Conservation (phyloP, 1,140 invertebrate species). For the Linepithema humile region DNA sequence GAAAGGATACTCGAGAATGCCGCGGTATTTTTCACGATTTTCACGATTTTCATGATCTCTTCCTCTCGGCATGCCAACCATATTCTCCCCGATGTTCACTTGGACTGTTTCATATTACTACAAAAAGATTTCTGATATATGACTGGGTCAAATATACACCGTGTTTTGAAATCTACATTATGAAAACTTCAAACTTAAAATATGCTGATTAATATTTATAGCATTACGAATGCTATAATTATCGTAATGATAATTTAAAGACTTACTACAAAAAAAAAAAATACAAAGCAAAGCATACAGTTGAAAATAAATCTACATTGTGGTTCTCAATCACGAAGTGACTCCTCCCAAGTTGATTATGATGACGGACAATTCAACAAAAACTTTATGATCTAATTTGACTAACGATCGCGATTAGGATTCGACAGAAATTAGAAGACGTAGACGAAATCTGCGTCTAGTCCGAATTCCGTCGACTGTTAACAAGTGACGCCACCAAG, state of each 20-base stretch:
- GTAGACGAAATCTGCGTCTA: neutral
- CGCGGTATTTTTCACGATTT: constrained; percentile 73
- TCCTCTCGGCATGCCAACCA: neutral
- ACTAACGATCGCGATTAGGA: constrained; percentile 48
- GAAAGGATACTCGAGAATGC: constrained; percentile 75
- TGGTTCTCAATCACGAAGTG: neutral
- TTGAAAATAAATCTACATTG: neutral
- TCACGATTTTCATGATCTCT: constrained; percentile 53
- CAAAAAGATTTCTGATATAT: neutral
- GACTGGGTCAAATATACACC: neutral
- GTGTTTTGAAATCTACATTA: too few relatives aligned
- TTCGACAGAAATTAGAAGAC: constrained; percentile 34
- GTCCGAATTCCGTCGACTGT: neutral
- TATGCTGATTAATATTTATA: neutral
- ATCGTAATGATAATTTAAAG: neutral
- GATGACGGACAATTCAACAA: neutral
- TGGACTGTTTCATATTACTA: constrained; percentile 50
- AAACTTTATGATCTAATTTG: constrained; percentile 51
- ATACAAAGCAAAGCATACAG: neutral
- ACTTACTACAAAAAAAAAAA: neutral
- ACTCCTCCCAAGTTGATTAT: neutral
- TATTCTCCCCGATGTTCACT: constrained; percentile 63
- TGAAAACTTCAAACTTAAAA: neutral
- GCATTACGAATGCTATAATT: neutral
- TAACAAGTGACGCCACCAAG: constrained; percentile 47